These are phyloP conservation scores for Tragelaphus scriptus DNA, from an alignment of 2,113 vertebrate genomes.

Conservation along the genomic window DNA sequence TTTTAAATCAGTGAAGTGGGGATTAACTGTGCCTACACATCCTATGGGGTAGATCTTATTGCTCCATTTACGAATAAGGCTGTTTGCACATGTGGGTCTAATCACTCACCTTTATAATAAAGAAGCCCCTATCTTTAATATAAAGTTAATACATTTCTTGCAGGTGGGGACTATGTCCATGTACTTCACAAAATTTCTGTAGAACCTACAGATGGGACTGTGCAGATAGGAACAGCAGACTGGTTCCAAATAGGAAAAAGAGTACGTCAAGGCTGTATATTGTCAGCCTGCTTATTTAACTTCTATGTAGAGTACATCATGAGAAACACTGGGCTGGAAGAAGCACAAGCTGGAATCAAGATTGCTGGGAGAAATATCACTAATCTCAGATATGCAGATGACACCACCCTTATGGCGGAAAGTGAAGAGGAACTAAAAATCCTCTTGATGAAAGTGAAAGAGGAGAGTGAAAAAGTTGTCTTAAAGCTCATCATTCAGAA, in stretches of 20 bases:
- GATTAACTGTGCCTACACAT: neutral
- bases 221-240: neutral
- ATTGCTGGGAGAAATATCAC: neutral
- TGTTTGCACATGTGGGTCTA: neutral
- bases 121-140: neutral
- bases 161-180: neutral
- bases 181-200: neutral
- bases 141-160: neutral
- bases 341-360: neutral
- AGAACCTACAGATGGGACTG: neutral
- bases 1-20: neutral
- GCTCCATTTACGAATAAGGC: neutral
- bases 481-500: neutral
- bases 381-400: neutral
- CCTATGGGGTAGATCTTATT: neutral
- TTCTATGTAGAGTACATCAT: neutral
- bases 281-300: neutral
- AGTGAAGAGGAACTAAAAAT: neutral
- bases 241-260: neutral
- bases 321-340: neutral
- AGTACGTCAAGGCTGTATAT: neutral
- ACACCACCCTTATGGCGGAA: accelerated
- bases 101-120: neutral
- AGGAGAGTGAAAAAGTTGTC: neutral
- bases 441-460: neutral